Conservation (phyloP, 2,888 invertebrate genomes). For the Drosophila atripex region DNA sequence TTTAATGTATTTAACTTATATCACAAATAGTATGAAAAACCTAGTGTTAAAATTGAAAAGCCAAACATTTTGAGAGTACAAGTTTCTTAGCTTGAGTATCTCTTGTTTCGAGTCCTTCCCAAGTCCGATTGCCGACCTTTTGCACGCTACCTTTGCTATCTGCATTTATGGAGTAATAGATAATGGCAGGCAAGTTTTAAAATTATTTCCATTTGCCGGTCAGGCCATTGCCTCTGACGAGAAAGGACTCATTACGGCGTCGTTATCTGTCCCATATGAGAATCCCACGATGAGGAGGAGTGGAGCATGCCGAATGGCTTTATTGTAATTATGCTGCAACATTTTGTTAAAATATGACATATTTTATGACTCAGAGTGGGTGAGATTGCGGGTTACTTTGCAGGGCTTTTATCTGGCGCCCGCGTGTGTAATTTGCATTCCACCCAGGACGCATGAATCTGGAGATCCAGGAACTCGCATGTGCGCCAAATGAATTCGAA, state of each 20-base stretch:
- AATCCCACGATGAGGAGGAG: constrained; percentile 22
- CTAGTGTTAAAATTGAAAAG: no score
- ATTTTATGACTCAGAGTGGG: constrained; percentile 79
- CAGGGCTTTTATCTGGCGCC: constrained; percentile 70
- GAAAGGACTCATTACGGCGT: constrained; percentile 58
- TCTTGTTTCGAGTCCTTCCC: background rate
- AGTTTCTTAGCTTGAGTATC: background rate
- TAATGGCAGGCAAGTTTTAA: constrained; percentile 64
- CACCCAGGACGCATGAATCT: constrained; percentile 6
- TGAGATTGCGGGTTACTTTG: constrained; percentile 5
- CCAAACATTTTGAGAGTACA: background rate
- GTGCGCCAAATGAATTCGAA: constrained; percentile 75
- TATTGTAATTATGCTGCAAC: constrained; percentile 79
- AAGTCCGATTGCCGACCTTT: constrained; percentile 16
- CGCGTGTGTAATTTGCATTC: constrained; percentile 74
- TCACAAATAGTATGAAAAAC: no score
- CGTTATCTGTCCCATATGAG: constrained; percentile 76
- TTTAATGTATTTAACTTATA: background rate
- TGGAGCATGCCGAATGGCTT: constrained; percentile 76
- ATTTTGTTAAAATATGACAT: constrained; percentile 82
- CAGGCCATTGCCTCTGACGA: constrained; percentile 11
- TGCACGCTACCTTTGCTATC: constrained; percentile 46
- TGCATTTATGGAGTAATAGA: constrained; percentile 73
- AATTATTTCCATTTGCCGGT: constrained; percentile 58
- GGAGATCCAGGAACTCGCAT: constrained; percentile 36